A percentile compares a stretch with the other conserved stretches of the same genome.
Conservation (phyloP, 2,888 invertebrate species). For the Chloroclysta siterata region DNA sequence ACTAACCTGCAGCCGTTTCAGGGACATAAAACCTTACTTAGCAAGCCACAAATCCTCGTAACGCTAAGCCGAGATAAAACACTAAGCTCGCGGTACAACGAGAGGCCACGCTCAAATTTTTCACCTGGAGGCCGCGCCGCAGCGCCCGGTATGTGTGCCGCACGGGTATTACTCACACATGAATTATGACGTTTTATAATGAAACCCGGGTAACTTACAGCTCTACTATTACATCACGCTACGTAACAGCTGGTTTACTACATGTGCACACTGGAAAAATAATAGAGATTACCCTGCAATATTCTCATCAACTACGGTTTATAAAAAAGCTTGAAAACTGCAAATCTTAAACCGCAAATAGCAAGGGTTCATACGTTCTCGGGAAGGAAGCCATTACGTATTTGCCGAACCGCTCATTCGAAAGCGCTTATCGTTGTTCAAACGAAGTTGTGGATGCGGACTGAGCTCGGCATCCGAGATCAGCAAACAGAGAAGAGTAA, state of each 20-base stretch:
- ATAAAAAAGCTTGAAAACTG: conserved; percentile 30
- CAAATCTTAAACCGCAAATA: conserved; percentile 36
- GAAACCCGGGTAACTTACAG: conserved; percentile 68
- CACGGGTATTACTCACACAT: conserved; percentile 77
- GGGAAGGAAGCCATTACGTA: conserved; percentile 56
- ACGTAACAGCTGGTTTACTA: conserved; percentile 25
- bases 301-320: conserved; percentile 39
- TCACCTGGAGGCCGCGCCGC: conserved; percentile 70
- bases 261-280: conserved; percentile 34
- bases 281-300: conserved; percentile 18
- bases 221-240: conserved; percentile 46
- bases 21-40: conserved; percentile 84
- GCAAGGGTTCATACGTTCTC: conserved; percentile 42
- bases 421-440: conserved; percentile 65
- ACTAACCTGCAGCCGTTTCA: conserved; percentile 75
- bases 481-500: conserved; percentile 81
- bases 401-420: conserved; percentile 65
- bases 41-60: conserved; percentile 84
- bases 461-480: conserved; percentile 67
- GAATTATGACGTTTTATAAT: conserved; percentile 78
- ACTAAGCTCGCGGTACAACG: conserved; percentile 78
- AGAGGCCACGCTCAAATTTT: conserved; percentile 78
- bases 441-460: conserved; percentile 62
- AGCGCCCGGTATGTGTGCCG: conserved; percentile 62
- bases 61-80: conserved; percentile 84